Evolutionary conservation across 2,888 invertebrate species (phyloP).

Genomic region (Cephus runcator): DNA sequence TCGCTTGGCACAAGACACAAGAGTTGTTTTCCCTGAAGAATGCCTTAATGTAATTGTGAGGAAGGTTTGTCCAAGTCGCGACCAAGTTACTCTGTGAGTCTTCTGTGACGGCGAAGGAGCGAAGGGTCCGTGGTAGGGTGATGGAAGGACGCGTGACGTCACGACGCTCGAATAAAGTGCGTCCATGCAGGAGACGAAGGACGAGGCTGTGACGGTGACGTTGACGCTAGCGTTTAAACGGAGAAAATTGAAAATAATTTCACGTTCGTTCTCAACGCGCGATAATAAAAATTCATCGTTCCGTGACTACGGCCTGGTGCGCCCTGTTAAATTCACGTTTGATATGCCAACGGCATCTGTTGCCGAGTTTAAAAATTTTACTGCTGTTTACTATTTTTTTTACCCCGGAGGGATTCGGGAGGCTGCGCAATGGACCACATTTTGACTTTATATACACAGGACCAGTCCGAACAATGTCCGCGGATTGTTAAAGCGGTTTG

Average conservation of each 20-base stretch:
- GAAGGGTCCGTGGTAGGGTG: neutral
- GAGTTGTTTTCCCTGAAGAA: conserved; percentile 37
- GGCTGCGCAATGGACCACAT: neutral
- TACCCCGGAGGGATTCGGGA: neutral
- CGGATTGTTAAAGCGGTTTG: neutral
- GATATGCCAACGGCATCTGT: conserved; percentile 31
- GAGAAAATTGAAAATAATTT: conserved; percentile 4
- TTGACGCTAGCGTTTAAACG: neutral
- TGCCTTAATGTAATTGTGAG: conserved; percentile 40
- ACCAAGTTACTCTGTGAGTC: neutral
- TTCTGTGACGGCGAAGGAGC: neutral
- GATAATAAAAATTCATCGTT: conserved; percentile 39
- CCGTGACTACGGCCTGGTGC: neutral
- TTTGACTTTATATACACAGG: neutral
- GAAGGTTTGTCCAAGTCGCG: neutral
- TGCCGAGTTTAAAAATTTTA: conserved; percentile 24
- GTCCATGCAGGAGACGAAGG: neutral
- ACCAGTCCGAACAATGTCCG: neutral
- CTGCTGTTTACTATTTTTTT: conserved; percentile 34
- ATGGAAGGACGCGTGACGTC: conserved; percentile 14
- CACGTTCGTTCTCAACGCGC: conserved; percentile 3
- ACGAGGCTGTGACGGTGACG: neutral
- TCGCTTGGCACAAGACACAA: conserved; percentile 22
- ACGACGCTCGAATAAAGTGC: neutral
- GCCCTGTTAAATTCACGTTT: neutral